Evolutionary conservation across 1,140 invertebrate genomes (phyloP).

Genomic region (Bombus affinis): DNA sequence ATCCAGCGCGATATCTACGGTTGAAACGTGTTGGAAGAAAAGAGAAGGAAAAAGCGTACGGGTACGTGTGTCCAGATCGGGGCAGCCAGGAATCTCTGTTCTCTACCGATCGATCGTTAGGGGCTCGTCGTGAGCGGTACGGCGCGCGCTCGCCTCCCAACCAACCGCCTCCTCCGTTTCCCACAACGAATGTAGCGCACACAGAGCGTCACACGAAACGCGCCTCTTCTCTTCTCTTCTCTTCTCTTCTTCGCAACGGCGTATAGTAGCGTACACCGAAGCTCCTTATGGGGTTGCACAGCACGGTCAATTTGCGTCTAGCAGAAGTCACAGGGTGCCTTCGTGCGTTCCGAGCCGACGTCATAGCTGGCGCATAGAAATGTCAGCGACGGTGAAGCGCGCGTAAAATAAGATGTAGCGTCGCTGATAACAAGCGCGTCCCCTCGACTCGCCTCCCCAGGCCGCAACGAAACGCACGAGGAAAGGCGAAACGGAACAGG

Average conservation of each 20-base stretch:
- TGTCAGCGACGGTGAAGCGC: slow-evolving; percentile 78
- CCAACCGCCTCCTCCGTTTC: slow-evolving; percentile 58
- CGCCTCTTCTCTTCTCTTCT: not conserved
- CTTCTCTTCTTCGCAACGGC: not conserved
- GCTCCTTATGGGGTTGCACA: slow-evolving; percentile 64
- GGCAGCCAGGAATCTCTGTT: slow-evolving; percentile 39
- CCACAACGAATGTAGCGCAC: slow-evolving; percentile 44
- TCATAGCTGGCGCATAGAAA: slow-evolving; percentile 82
- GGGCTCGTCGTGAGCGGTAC: slow-evolving; percentile 10
- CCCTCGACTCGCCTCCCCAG: not conserved
- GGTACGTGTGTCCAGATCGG: not conserved
- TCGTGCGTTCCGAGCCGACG: slow-evolving; percentile 75
- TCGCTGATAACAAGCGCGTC: slow-evolving; percentile 79
- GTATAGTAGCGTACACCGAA: not conserved
- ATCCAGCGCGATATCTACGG: slow-evolving; percentile 18
- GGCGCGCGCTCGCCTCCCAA: slow-evolving; percentile 7
- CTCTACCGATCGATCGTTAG: slow-evolving; percentile 62
- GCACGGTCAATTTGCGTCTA: slow-evolving; percentile 82
- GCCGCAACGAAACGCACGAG: slow-evolving; percentile 13
- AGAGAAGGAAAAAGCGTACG: too few species aligned
- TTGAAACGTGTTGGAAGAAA: not conserved
- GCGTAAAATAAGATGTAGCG: slow-evolving; percentile 83
- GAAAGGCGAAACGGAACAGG: slow-evolving; percentile 24
- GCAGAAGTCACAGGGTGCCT: slow-evolving; percentile 77
- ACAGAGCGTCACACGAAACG: slow-evolving; percentile 4